These are phyloP conservation scores for Diachasma alloeum DNA, from an alignment of 1,140 invertebrate species.

Conservation along the genomic window DNA sequence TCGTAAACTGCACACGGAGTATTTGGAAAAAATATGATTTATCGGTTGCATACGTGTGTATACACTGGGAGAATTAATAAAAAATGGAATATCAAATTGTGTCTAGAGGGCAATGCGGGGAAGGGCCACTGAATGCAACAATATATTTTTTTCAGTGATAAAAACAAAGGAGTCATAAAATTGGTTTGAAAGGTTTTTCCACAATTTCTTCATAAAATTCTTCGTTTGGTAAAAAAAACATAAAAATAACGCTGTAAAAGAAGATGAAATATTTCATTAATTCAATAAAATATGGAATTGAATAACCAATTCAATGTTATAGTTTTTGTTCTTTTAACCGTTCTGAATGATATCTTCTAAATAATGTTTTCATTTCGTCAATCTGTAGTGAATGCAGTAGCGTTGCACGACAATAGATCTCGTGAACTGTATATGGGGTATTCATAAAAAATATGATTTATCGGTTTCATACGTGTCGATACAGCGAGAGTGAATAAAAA, in stretches of 20 bases:
- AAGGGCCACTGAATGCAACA: too few relatives aligned
- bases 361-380: too few relatives aligned
- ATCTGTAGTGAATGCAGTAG: slow-evolving; percentile 17
- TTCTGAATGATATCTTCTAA: too few relatives aligned
- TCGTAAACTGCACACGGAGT: not conserved
- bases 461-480: not conserved
- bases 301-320: too few relatives aligned
- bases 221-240: too few relatives aligned
- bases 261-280: too few relatives aligned
- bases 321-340: too few relatives aligned
- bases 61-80: not conserved
- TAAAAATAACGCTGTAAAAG: too few relatives aligned
- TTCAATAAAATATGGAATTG: too few relatives aligned
- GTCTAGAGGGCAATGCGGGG: not conserved
- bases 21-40: slow-evolving; percentile 19
- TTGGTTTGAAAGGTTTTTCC: too few relatives aligned
- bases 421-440: not conserved
- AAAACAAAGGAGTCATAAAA: too few relatives aligned
- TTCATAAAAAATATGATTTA: slow-evolving; percentile 19
- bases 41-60: not conserved
- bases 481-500: not conserved
- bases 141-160: not conserved
- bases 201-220: too few relatives aligned
- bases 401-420: slow-evolving; percentile 23
- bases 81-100: not conserved